Evolutionary conservation across 2,888 invertebrate species (phyloP).

Genomic region (Phytoseiulus persimilis): DNA sequence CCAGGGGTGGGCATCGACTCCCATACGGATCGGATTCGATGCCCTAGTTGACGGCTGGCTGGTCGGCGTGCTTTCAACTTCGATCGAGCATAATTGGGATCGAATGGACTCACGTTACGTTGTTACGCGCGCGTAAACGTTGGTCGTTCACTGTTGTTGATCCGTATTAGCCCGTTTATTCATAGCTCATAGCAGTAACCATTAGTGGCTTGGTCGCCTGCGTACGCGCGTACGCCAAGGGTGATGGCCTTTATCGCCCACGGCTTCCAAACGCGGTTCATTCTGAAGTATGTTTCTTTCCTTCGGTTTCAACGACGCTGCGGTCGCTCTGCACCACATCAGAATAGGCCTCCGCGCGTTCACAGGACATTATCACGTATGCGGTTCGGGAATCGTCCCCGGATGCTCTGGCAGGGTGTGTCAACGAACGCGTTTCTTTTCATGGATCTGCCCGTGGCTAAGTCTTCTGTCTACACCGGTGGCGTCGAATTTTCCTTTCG

Average conservation of each 20-base stretch:
- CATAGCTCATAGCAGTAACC: constrained; percentile 5
- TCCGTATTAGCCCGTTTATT: neutral
- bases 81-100: neutral
- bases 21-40: too few relatives aligned
- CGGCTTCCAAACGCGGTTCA: neutral
- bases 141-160: neutral
- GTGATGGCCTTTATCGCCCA: constrained; percentile 5
- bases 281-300: neutral
- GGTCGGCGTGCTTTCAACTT: too few relatives aligned
- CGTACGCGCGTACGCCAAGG: neutral
- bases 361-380: neutral
- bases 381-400: neutral
- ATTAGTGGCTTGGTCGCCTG: neutral
- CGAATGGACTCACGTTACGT: neutral
- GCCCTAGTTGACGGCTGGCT: too few relatives aligned
- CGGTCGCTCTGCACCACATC: neutral
- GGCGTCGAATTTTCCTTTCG: neutral
- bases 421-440: neutral
- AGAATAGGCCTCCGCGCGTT: neutral
- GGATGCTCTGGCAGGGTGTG: neutral
- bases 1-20: too few relatives aligned
- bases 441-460: too few relatives aligned
- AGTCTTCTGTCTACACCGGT: neutral
- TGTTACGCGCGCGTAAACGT: neutral
- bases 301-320: neutral